Base-by-base conservation (phyloP, 2,797 vertebrate species). In the Gambelia wislizenii region DNA sequence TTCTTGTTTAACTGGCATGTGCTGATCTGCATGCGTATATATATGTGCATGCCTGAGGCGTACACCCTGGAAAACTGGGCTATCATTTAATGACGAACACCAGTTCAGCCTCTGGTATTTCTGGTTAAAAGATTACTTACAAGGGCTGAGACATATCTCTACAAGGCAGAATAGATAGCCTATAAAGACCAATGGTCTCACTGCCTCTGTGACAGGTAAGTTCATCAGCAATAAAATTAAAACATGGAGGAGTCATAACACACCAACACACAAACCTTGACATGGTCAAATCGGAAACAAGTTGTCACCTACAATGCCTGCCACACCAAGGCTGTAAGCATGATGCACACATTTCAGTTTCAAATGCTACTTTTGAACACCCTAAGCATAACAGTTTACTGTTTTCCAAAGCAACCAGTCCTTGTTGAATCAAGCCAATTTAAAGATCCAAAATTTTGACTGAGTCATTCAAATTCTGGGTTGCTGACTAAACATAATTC, bases 401-500 rank as follows among this genome's bases (percentile, higher is more conserved):
- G 95, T 96, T 96, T 94, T 94, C 88, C 82, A 87, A 90, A 91
- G 90, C 39, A 94, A 93, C 92, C 92, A 91, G 90, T 2, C 94
- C 92, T 89, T 89, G 67, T 89, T 92, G 91, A 90, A 92, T 91
- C 47, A 56, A 93, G 94, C 94, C 95, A 95, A 96, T 93, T 91
- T 95, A 95, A 96, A 96, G 92, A 96, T 91, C 10, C 44, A 92
- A 93, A 95, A 95, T 95, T 93, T 92, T 95, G 94, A 95, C 95
- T 93, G 94, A 96, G 96, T 95, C 93, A 52, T 95, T 95, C 92
- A 92, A 92, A 92, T 94, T 92, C 91, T 94, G 91, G 92, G 92
- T 86, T 95, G 94, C 92, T 93, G 83, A 93, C 94, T 95, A 96
- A 97, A 96, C 96, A 96, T 94, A 93, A 91, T 93, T 96, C 90